Percentiles rank a stretch among this genome's conserved stretches.
These are phyloP conservation scores for Malurus elegans DNA, from an alignment of 2,113 vertebrate genomes.

Conservation along the genomic window DNA sequence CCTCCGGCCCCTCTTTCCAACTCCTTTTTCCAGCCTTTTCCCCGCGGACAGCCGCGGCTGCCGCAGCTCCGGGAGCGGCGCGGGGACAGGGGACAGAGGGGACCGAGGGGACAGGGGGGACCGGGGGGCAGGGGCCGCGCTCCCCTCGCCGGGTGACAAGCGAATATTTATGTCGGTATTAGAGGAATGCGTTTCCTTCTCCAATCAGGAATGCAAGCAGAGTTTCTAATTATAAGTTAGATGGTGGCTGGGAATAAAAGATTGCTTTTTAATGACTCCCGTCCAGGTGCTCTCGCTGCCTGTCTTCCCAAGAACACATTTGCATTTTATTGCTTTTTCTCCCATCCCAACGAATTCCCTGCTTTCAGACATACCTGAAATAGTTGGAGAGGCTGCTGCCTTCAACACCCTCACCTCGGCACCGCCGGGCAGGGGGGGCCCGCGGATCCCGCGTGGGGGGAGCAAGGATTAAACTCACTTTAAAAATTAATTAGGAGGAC, in stretches of 20 bases:
- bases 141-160: conserved; percentile 24
- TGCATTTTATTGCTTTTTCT: conserved; percentile 65
- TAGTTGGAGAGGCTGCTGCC: conserved; percentile 40
- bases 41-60: background rate
- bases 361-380: conserved; percentile 64
- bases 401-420: conserved; percentile 19
- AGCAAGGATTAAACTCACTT: background rate
- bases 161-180: conserved; percentile 47
- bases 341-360: conserved; percentile 49
- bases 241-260: conserved; percentile 59
- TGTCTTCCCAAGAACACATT: conserved; percentile 59
- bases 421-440: background rate
- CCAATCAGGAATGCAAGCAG: conserved; percentile 53
- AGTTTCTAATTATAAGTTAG: conserved; percentile 66
- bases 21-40: background rate
- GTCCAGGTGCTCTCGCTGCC: conserved; percentile 62
- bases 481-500: background rate
- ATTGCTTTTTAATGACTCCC: conserved; percentile 62
- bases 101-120: too few species aligned
- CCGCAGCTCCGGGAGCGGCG: background rate
- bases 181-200: conserved; percentile 55
- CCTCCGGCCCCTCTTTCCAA: background rate
- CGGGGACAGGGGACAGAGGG: background rate
- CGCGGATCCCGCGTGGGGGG: background rate
- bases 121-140: background rate